Evolutionary conservation across 2,888 invertebrate species (phyloP).

Genomic region (Eilema sororculum): DNA sequence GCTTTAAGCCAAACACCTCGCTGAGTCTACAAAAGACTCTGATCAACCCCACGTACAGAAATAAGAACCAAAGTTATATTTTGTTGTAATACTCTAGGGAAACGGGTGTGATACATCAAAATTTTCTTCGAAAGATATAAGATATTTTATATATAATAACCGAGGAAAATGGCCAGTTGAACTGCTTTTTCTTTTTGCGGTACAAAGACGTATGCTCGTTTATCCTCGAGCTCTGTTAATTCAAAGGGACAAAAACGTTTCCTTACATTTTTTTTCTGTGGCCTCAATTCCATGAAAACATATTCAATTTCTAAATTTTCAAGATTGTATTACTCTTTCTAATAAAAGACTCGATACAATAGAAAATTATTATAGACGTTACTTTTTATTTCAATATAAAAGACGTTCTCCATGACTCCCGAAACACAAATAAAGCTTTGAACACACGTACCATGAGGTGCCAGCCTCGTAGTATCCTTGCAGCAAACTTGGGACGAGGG

Average conservation of each 20-base stretch:
- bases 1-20: conserved; percentile 45
- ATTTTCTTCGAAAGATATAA: conserved; percentile 40
- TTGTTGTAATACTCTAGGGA: conserved; percentile 48
- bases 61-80: conserved; percentile 52
- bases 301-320: conserved; percentile 2
- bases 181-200: conserved; percentile 43
- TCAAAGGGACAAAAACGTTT: conserved; percentile 16
- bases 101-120: conserved; percentile 51
- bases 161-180: conserved; percentile 29
- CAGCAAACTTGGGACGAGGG: conserved; percentile 36
- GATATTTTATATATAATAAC: conserved; percentile 43
- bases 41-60: conserved; percentile 44
- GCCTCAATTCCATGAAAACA: conserved; percentile 9
- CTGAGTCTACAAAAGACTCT: conserved; percentile 33
- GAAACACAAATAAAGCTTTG: conserved; percentile 40
- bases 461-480: conserved; percentile 25
- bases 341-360: conserved; percentile 9
- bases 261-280: conserved; percentile 8
- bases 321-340: conserved; percentile 1
- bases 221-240: conserved; percentile 19
- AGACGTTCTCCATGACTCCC: conserved; percentile 11
- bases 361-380: conserved; percentile 9
- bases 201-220: conserved; percentile 28
- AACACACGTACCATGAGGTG: conserved; percentile 34
- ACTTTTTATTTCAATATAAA: conserved; percentile 18